Evolutionary conservation across 1,140 invertebrate genomes (phyloP), one percentile per base, ranked within the genome.

Genomic region (Papilio dardanus): DNA sequence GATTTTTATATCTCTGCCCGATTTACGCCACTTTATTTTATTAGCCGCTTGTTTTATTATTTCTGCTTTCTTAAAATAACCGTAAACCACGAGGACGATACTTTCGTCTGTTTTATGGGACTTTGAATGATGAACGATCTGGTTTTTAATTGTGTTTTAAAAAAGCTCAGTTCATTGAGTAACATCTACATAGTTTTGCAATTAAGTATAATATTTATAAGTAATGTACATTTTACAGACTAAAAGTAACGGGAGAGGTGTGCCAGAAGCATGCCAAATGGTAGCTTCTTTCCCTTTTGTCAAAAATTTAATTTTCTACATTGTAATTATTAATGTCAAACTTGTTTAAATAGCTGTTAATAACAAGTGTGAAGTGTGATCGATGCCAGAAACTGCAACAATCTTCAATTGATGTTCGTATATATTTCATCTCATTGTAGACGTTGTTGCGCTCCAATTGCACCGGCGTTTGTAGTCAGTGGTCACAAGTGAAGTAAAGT

Each of bases 21-120:
- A 73, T 73, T 73, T 54, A 58, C 71, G 71, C 35, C 50, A 58
- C 71, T 73, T 73, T 50, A 73, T 73, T 73, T 73, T 58, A 73
- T 73, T 73, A 58, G 28, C 33, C 7, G 24, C 50, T 54, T 73
- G 71, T 73, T 73, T 73, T 73, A 73, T 73, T 73, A 40, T 33
- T 37, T 69, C 35, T 21, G 35, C 37, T 69, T 69, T 69, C 67
- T 40, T 40, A 40, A 37, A 69, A 69, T 69, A 69, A 69, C n/a
- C 37, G 67, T 69, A 69, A 40, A 69, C 67, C 67, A 28, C 67
- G 37, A 62, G 54, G 54, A 62, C 54, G 54, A 62, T 28, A 62
- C 54, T 62, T 62, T 62, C 54, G 21, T 62, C 54, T 62, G 54
- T 62, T 62, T 62, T 62, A 62, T 62, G 24, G 54, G 8, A 62